Base-by-base conservation (phyloP, 2,113 vertebrate genomes). In the Zapornia atra region DNA sequence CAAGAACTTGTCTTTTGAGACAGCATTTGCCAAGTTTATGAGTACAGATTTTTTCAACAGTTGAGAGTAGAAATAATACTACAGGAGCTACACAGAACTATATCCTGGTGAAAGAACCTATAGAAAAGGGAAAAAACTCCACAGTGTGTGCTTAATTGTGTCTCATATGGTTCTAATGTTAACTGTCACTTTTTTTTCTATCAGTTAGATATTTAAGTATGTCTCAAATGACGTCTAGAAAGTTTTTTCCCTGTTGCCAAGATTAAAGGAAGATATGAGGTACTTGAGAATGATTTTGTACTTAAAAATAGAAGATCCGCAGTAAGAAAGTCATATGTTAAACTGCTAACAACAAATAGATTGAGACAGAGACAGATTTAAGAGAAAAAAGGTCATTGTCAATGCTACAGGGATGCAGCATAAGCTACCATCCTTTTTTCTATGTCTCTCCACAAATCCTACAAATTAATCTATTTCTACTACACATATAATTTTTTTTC, bases 1-100 rank as follows among this genome's bases (percentile, higher is more conserved):
- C 16, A 73, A 63, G 80, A 96, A 91, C 82, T 87, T 93, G 78
- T 77, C 36, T 94, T 88, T 94, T 59, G 75, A 90, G 34, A 71
- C 8, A 90, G 9, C 50, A 51, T 76, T 97, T 90, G 70, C 81
- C 81, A 75, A 63, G 64, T 94, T 97, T 95, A 3, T 78, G 34
- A 42, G 16, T 93, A 97, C 93, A 83, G 97, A 97, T 98, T 97
- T 97, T 96, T 96, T 78, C 95, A 92, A 94, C 96, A 96, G 93
- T 64, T 86, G 38, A 91, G 88, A 94, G 65, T 8, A 96, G 44
- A 57, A 94, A 29, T 83, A 91, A 86, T 88, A 73, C 28, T 92
- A 25, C 46, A 89, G 42, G 25, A 64, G 10, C 29, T 20, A 94
- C 97, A 94, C 78, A 95, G 82, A 97, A 96, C 56, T 90, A 42